Percentiles rank a stretch among this genome's conserved stretches.
Conservation (phyloP, 2,113 vertebrate species). For the Nothoprocta pentlandii region DNA sequence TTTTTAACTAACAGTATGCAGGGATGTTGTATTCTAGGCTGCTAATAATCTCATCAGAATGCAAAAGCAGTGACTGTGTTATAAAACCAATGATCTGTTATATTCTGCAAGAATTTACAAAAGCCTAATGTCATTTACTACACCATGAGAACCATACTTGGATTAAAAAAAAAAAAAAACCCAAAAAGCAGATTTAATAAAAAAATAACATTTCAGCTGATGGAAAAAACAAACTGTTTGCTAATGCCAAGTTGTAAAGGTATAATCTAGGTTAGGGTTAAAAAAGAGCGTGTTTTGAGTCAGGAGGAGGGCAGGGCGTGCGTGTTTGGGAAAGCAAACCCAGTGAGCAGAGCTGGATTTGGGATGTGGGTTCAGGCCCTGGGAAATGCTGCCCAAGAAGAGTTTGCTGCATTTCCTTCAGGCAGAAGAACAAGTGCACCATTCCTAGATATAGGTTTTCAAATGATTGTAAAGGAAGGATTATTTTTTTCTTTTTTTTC, state of each 20-base stretch:
- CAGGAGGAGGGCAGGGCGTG: neutral
- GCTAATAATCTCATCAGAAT: conserved; percentile 93
- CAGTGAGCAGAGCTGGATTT: neutral
- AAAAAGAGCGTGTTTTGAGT: neutral
- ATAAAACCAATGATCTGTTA: conserved; percentile 94
- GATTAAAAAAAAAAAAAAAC: conserved; percentile 81
- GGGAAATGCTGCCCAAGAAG: neutral
- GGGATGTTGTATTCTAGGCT: conserved; percentile 87
- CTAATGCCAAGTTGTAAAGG: conserved; percentile 51
- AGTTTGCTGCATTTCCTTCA: neutral
- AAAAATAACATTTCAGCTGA: conserved; percentile 64
- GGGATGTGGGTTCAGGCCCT: neutral
- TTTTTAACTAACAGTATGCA: conserved; percentile 88
- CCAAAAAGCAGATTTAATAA: conserved; percentile 77
- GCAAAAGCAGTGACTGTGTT: conserved; percentile 92
- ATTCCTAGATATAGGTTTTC: conserved; percentile 27
- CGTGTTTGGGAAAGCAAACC: neutral
- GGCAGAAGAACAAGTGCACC: neutral
- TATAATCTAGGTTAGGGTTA: neutral
- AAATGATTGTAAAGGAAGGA: conserved; percentile 36
- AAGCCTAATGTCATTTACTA: conserved; percentile 92
- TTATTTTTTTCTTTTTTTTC: neutral
- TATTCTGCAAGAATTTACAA: conserved; percentile 93
- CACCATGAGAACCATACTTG: conserved; percentile 86
- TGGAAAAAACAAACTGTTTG: conserved; percentile 67